Base-by-base conservation (phyloP, 1,140 invertebrate species). In the Lepidotrigona ventralis region DNA sequence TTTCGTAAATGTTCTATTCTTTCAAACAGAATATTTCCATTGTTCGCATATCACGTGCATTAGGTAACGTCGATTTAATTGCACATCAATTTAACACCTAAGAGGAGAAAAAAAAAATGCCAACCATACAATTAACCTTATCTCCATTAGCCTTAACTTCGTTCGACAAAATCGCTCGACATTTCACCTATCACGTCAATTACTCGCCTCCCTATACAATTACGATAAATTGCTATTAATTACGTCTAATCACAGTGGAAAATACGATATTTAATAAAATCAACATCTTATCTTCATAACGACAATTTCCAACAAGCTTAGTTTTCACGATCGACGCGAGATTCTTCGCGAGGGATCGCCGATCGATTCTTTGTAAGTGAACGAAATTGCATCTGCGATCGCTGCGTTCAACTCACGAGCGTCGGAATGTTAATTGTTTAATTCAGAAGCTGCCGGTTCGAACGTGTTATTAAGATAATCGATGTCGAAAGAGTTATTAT, bases 401-500 rank as follows among this genome's bases (percentile, higher is more conserved):
- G 29, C 12, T 53, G 17, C 33, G 19, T 23, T 19, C 56, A 39
- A 86, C 63, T 83, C 83, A 85, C 56, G 29, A 85, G 53, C 51
- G 14, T 11, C 21, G n/a, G n/a, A 77, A 82, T 26, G 26, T 85
- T 79, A 79, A 79, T 82, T 86, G 26, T 85, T 79, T 83, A 85
- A 85, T 56, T 73, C 71, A 60, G 66, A 76, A 85, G 54, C 51
- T 53, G 71, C 11, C 12, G 29, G 56, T 56, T 53, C 29, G 53
- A 74, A 84, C 29, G 76, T 69, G 64, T 85, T 68, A 85, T 86
- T 86, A 85, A 85, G 69, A 77, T 85, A 81, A 85, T 72, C 33
- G 74, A 53, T 74, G 69, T 64, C 63, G 39, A 53, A 56, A 63
- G 64, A 68, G 17, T 23, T 64, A 17, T 26, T n/a, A 29, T 17